Base-by-base conservation (phyloP, 1,140 invertebrate genomes). In the Ephestia elutella region DNA sequence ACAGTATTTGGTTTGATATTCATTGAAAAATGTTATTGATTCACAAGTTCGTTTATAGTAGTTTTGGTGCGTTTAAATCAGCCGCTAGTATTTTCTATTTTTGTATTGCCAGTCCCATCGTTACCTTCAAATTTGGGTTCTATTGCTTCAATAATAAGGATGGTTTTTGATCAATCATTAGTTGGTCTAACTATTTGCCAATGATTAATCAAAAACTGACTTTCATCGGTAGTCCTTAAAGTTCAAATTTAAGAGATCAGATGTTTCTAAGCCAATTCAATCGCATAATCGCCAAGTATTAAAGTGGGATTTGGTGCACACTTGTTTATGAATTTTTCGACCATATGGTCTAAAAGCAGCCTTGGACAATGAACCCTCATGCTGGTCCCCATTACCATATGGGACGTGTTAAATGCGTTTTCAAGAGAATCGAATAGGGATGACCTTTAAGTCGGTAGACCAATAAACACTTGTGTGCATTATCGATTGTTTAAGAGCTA, bases 321-420 rank as follows among this genome's bases (percentile, higher is more conserved):
- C 82, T 87, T 87, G 85, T 86, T 82, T 85, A 79, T 82, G 71
- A 83, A 82, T 80, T 83, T 83, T 80, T 75, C 63, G 70, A 75
- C 71, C 85, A 87, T 87, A 86, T 86, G 85, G 82, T 82, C 71
- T 85, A 85, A 86, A 85, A 85, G 80, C 82, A 70, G 70, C 70
- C 57, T 65, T 68, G 80, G 73, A 87, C 85, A 87, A 85, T 86
- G 65, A 70, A 70, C 85, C 84, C 82, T 70, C 71, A 86, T 82
- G 68, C 60, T 63, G 66, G 71, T 71, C 78, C 65, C 70, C 66
- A 84, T 83, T 80, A 82, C 75, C 82, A 85, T 87, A 86, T 87
- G 84, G 68, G 81, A 82, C 79, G 70, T 68, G 84, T 87, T 87
- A 87, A 87, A 85, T 75, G 71, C 71, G 60, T 72, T 84, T 86